phyloP scores from a whole-genome alignment of 2,113 vertebrate species.

The Equus przewalskii region DNA sequence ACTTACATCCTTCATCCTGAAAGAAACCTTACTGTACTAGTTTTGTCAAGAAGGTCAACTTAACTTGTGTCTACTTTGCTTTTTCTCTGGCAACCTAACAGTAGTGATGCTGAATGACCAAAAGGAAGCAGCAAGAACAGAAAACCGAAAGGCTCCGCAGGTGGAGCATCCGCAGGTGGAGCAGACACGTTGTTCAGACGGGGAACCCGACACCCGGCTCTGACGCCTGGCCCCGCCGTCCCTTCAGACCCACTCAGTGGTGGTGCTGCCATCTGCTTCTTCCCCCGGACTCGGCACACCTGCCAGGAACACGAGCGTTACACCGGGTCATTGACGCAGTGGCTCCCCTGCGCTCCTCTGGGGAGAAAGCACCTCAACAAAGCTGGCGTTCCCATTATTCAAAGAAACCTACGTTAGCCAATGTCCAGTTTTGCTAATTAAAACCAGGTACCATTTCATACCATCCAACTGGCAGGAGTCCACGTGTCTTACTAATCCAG shows the following conservation, averaged over 20 bases:
- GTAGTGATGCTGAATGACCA: background rate
- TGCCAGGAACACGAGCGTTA: background rate
- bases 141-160: background rate
- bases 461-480: background rate
- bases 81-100: background rate
- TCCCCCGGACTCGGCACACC: background rate
- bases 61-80: slow-evolving; percentile 8
- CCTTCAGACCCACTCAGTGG: background rate
- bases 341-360: background rate
- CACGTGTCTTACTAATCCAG: background rate
- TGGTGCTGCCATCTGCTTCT: background rate
- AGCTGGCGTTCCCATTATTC: background rate
- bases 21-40: background rate
- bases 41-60: background rate
- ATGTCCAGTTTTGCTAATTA: slow-evolving; percentile 37
- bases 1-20: background rate
- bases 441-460: slow-evolving; percentile 5
- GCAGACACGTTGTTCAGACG: background rate
- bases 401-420: background rate
- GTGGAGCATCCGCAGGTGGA: too few species aligned
- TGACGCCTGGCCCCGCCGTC: background rate
- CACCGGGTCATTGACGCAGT: background rate
- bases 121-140: background rate
- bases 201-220: background rate
- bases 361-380: background rate